Evolutionary conservation across 2,113 vertebrate species (phyloP).

Genomic region (Labeo rohita): DNA sequence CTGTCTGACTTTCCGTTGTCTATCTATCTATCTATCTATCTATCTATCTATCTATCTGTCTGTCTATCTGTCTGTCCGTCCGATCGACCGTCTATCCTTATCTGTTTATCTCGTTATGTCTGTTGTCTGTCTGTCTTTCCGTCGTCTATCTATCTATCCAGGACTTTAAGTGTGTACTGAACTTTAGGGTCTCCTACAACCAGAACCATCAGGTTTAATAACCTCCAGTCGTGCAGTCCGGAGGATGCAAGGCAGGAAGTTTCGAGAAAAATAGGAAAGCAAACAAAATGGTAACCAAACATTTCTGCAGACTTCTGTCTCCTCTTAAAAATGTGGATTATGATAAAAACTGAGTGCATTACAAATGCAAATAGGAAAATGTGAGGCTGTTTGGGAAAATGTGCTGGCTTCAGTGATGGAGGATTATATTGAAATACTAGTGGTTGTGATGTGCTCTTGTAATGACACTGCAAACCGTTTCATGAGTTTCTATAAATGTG

Average conservation of each 20-base stretch:
- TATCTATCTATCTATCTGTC: neutral
- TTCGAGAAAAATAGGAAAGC: conserved; percentile 63
- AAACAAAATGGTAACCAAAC: conserved; percentile 69
- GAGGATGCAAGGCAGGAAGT: conserved; percentile 66
- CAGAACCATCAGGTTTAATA: conserved; percentile 72
- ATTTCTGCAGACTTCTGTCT: conserved; percentile 51
- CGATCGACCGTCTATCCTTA: no score
- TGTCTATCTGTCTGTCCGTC: neutral
- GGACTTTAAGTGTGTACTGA: neutral
- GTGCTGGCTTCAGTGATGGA: neutral
- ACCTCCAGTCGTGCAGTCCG: conserved; percentile 65
- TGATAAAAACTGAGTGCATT: neutral
- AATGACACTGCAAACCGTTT: neutral
- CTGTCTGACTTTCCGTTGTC: neutral
- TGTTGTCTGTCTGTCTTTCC: neutral
- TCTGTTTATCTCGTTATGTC: no score
- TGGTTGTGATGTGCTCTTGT: neutral
- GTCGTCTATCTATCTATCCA: neutral
- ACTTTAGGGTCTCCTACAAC: conserved; percentile 57
- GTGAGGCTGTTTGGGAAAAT: neutral
- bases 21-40: neutral
- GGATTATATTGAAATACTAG: neutral
- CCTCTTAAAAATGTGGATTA: conserved; percentile 41
- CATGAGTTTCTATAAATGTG: neutral
- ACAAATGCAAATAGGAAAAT: neutral